These are phyloP conservation scores for Brienomyrus longianalis DNA, from an alignment of 2,113 vertebrate genomes.

Conservation along the genomic window DNA sequence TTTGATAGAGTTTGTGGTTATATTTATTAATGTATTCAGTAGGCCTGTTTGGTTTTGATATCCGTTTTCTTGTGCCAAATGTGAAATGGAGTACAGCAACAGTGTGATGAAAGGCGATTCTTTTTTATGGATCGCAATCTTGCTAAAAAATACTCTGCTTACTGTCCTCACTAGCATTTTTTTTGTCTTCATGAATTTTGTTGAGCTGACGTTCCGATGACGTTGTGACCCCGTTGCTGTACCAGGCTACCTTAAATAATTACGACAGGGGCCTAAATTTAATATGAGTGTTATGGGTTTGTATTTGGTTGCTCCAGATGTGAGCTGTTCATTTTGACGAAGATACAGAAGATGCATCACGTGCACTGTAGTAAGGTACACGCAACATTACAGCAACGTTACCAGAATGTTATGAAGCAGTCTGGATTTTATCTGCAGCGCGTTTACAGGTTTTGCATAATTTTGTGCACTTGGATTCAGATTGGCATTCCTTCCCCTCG, in stretches of 20 bases:
- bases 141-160: not conserved
- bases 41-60: not conserved
- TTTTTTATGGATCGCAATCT: not conserved
- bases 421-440: not conserved
- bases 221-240: not conserved
- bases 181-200: not conserved
- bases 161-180: not conserved
- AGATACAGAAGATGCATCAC: not conserved
- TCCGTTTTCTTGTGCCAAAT: slow-evolving; percentile 13
- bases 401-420: not conserved
- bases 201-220: not conserved
- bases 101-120: not conserved
- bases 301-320: not conserved
- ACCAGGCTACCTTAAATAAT: not conserved
- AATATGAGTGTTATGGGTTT: not conserved
- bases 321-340: not conserved
- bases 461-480: not conserved
- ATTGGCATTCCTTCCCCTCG: not conserved
- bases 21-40: slow-evolving; percentile 6
- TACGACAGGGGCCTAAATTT: not conserved
- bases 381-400: not conserved
- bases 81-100: not conserved
- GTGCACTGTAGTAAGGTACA: not conserved
- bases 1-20: not conserved
- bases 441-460: not conserved